Percentiles rank a stretch among this genome's conserved stretches.
phyloP scores from a whole-genome alignment of 2,113 vertebrate species.

The rabbit (Oryctolagus cuniculus) region mOryCun1.1 NC_091432.1:206328501-206329000 shows the following conservation, averaged over 20 bases:
- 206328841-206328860: background rate
- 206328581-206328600: slow-evolving; percentile 10
- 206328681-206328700: slow-evolving; percentile 26
- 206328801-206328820: background rate
- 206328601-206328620: slow-evolving; percentile 52
- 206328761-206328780: background rate
- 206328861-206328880: background rate
- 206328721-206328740: background rate
- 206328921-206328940: background rate
- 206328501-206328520: slow-evolving; percentile 53
- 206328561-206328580: slow-evolving; percentile 20
- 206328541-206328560: slow-evolving; percentile 35
- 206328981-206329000: background rate
- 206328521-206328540: background rate
- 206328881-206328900: slow-evolving; percentile 11
- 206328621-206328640: slow-evolving; percentile 38
- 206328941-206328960: background rate
- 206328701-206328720: slow-evolving; percentile 17
- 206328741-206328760: background rate
- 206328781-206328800: background rate
- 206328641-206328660: background rate
- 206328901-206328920: background rate
- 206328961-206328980: background rate
- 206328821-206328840: background rate
- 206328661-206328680: slow-evolving; percentile 50